phyloP scores from a whole-genome alignment of 1,140 invertebrate species.

The Tetramorium parvispinum region DNA sequence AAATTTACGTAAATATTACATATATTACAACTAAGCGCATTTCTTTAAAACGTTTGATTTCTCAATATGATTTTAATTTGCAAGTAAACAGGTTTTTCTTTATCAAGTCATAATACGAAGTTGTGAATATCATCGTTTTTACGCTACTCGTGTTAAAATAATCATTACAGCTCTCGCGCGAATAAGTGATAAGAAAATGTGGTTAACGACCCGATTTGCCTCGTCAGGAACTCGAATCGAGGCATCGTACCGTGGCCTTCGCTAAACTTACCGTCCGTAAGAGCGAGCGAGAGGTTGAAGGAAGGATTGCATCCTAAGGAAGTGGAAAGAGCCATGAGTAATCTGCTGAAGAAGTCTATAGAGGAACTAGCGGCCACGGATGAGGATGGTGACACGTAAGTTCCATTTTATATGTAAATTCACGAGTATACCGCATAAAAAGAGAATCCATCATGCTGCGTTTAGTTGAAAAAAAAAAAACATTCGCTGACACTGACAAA shows the following conservation, averaged over 20 bases:
- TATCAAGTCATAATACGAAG: not conserved
- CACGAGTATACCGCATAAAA: not conserved
- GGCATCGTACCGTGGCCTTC: slow-evolving; percentile 71
- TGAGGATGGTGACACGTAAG: slow-evolving; percentile 80
- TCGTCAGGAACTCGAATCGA: slow-evolving; percentile 14
- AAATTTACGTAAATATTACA: not conserved
- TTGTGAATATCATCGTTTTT: not conserved
- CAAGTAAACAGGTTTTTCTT: not conserved
- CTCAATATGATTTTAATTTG: not conserved
- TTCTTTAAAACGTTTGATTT: not conserved
- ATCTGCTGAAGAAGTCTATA: slow-evolving; percentile 72
- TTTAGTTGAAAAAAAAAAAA: not conserved
- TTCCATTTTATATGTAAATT: not conserved
- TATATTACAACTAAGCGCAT: not conserved
- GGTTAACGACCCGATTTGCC: slow-evolving; percentile 24
- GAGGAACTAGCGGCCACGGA: slow-evolving; percentile 69
- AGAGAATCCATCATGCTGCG: not conserved
- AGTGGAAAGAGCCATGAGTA: slow-evolving; percentile 77
- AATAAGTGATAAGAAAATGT: slow-evolving; percentile 31
- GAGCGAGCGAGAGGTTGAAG: slow-evolving; percentile 75
- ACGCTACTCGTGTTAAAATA: not conserved
- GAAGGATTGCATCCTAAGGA: slow-evolving; percentile 71
- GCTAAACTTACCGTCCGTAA: slow-evolving; percentile 76
- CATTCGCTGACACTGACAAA: not conserved
- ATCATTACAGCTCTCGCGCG: not conserved